Evolutionary conservation across 92 coral and sea anemone species (phyloP), one percentile per base, ranked within the genome.

Genomic region (Paramuricea clavata): DNA sequence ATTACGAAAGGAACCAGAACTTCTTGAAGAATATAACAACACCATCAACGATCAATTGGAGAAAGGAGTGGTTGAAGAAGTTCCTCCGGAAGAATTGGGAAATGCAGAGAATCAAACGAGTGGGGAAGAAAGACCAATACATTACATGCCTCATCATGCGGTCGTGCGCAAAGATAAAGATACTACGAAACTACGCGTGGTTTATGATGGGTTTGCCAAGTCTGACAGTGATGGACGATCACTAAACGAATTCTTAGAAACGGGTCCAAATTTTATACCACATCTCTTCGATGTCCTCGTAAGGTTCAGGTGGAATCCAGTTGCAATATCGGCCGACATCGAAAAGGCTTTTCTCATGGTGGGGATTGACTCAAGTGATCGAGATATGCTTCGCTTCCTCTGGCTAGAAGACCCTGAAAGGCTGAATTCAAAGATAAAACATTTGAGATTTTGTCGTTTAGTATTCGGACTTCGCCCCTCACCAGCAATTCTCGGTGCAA

Each of bases 1-100:
- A 35, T 61, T 91, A 50, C 56, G 47, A 25, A 88, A 57, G 35
- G 90, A 84, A 10, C 92, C 94, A 5, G 90, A 88, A 22, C 60
- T 32, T 19, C 52, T 81, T 64, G 31, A 72, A 15, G 82, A 89
- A 59, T 89, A 85, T 21, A 5, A 89, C 81, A 65, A 49, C 62
- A 88, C 79, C 13, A 82, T 88, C 41, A 49, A 49, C 2, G 88
- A 88, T 8, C 91, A 88, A 82, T 5, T 88, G 3, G 49, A 39
- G 47, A 19, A 47, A 26, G 84, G 87, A 69, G 76, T 88, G 6
- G 75, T 81, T 12, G 87, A 87, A 81, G 39, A 36, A 41, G 59
- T 50, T 19, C 59, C 59, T 19, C 17, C 17, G 2, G 59, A 50
- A 19, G 59, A 50, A 50, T 4, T 39, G 5, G 44, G 44, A 39